phyloP scores from a whole-genome alignment of 2,888 invertebrate species.

The Diaprepes abbreviatus region DNA sequence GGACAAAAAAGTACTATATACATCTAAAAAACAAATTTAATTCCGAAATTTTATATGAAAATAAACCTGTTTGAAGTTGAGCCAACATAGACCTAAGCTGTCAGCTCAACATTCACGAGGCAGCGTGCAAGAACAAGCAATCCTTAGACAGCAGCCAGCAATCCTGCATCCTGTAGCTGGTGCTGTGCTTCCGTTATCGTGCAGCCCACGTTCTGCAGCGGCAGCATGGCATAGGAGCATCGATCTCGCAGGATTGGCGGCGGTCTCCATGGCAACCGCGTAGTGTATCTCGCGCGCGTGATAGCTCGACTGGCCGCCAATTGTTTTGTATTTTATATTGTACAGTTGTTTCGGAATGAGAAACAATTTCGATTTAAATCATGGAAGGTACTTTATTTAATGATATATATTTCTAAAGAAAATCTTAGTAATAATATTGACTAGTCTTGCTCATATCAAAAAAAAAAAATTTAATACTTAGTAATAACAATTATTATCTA shows the following conservation, averaged over 20 bases:
- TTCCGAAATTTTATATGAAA: neutral
- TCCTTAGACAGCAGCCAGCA: conserved; percentile 5
- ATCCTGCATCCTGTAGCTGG: conserved; percentile 23
- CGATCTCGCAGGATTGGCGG: conserved; percentile 33
- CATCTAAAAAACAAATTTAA: neutral
- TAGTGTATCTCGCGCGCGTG: conserved; percentile 6
- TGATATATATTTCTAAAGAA: too few relatives aligned
- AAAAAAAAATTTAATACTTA: too few relatives aligned
- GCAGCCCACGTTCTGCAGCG: conserved; percentile 19
- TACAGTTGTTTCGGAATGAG: neutral
- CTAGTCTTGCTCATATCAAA: too few relatives aligned
- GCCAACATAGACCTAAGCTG: conserved; percentile 4
- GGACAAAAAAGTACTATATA: neutral
- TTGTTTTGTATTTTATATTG: conserved; percentile 19
- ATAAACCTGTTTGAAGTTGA: neutral
- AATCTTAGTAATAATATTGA: too few relatives aligned
- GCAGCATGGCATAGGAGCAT: conserved; percentile 31
- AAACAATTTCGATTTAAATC: too few relatives aligned
- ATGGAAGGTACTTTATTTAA: too few relatives aligned
- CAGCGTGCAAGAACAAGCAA: conserved; percentile 6
- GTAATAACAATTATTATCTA: too few relatives aligned
- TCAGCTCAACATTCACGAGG: neutral
- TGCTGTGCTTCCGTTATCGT: conserved; percentile 33
- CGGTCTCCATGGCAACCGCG: conserved; percentile 31
- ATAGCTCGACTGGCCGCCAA: conserved; percentile 8